Percentiles rank a stretch among this genome's conserved stretches.
Evolutionary conservation across 1,140 invertebrate genomes (phyloP).

Genomic region (Drosophila simulans): DNA sequence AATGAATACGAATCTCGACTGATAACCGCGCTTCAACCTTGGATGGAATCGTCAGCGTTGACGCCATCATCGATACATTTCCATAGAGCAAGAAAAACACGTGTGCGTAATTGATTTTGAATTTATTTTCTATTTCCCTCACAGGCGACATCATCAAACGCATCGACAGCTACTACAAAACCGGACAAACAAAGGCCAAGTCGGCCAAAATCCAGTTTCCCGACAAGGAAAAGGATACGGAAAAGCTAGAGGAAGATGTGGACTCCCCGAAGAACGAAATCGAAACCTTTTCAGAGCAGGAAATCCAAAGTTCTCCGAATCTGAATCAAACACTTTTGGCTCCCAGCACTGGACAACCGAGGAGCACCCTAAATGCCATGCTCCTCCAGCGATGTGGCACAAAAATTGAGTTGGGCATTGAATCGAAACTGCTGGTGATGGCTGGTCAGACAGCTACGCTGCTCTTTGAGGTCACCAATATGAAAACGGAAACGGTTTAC

Average conservation of each 20-base stretch:
- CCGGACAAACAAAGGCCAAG: slow-evolving; percentile 24
- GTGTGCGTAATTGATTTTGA: slow-evolving; percentile 17
- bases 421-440: slow-evolving; percentile 73
- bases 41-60: slow-evolving; percentile 29
- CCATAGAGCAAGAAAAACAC: slow-evolving; percentile 14
- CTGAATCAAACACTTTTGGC: slow-evolving; percentile 58
- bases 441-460: slow-evolving; percentile 68
- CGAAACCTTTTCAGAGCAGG: slow-evolving; percentile 76
- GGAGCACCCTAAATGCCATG: slow-evolving; percentile 54
- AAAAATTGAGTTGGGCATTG: slow-evolving; percentile 77
- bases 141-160: slow-evolving; percentile 78
- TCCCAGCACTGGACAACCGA: slow-evolving; percentile 46
- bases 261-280: slow-evolving; percentile 68
- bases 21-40: slow-evolving; percentile 57
- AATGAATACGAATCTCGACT: slow-evolving; percentile 24
- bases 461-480: slow-evolving; percentile 87
- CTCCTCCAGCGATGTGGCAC: slow-evolving; percentile 72
- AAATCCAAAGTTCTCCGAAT: slow-evolving; percentile 55
- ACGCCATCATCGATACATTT: slow-evolving; percentile 20
- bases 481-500: slow-evolving; percentile 84
- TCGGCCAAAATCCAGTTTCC: slow-evolving; percentile 66
- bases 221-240: slow-evolving; percentile 37
- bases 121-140: background rate
- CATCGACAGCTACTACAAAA: slow-evolving; percentile 72
- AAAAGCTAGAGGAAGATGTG: slow-evolving; percentile 48